Base-by-base conservation (phyloP, 35 echinoderm and acorn worm species). In the Lytechinus pictus region DNA sequence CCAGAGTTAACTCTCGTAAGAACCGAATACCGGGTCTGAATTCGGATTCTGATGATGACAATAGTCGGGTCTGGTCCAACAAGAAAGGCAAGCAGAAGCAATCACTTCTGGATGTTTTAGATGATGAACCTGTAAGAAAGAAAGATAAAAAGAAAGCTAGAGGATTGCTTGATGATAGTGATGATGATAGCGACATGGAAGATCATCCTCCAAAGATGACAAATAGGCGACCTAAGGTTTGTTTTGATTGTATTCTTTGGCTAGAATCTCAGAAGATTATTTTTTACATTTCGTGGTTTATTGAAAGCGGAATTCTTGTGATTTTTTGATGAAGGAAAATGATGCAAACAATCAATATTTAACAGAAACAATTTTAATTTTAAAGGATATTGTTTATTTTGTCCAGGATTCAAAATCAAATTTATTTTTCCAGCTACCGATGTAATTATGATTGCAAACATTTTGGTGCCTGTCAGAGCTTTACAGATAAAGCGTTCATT, bases 191-290 rank as follows among this genome's bases (percentile, higher is more conserved):
- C 52, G 95, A 96, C 52, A 54, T 52, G 71, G 96, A 89, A 28
- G 87, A 86, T 90, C 94, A 95, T 16, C 96, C 96, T n/a, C 96
- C 96, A 9, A 88, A 87, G 54, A 94, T 96, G 29, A 88, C 96
- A 11, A 94, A 86, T 27, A 96, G 96, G 52, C 89, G 96, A 27
- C 96, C 96, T n/a, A 94, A 96, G 93, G 96, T 96, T 66, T 24
- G 19, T 24, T 79, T 79, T 58, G 16, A 21, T 79, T n/a, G 21
- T 79, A 3, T n/a, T n/a, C n/a, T n/a, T n/a, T n/a, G 13, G 0
- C 56, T 0, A 58, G 33, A 44, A 44, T 44, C 33, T 44, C 1
- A 2, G 33, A 44, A 44, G 33, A 44, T 44, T 44, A 44, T 44
- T 44, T n/a, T 2, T 44, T 44, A 44, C 33, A 44, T 44, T 44